A percentile compares a stretch with the other conserved stretches of the same genome.
Conservation (phyloP, 2,797 vertebrate genomes). For the Ispidina lecontei region DNA sequence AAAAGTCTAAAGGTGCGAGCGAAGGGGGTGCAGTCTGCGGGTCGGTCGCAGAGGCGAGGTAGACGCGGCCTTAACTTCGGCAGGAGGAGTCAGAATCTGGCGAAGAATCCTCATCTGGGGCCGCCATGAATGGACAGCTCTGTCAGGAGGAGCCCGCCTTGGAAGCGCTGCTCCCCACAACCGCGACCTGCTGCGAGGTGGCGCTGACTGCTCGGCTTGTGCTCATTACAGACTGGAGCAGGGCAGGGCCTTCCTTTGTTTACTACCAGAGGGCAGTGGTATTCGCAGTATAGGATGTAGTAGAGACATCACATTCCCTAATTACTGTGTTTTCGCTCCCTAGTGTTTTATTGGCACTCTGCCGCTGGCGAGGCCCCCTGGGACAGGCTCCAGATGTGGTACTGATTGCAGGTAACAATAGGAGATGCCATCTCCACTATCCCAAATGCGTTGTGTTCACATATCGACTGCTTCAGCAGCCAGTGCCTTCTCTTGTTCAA, state of each 20-base stretch:
- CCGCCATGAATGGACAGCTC: not conserved
- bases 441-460: not conserved
- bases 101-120: not conserved
- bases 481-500: accelerated
- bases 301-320: accelerated
- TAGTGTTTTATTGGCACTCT: not conserved
- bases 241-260: accelerated
- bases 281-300: accelerated
- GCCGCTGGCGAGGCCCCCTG: accelerated
- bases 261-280: not conserved
- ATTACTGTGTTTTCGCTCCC: accelerated
- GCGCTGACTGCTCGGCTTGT: not conserved
- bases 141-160: not conserved
- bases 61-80: not conserved
- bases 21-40: not conserved
- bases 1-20: too few species aligned
- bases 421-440: not conserved
- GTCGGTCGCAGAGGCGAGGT: too few species aligned
- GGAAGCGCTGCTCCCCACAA: too few species aligned
- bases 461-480: not conserved
- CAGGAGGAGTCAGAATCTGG: not conserved
- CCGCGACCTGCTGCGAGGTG: not conserved
- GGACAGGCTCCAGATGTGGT: not conserved
- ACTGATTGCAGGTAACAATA: too few species aligned
- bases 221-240: too few species aligned